Percentiles rank a stretch among this genome's conserved stretches.
These are phyloP conservation scores for Crossocerus cetratus DNA, from an alignment of 2,888 invertebrate genomes.

Conservation along the genomic window DNA sequence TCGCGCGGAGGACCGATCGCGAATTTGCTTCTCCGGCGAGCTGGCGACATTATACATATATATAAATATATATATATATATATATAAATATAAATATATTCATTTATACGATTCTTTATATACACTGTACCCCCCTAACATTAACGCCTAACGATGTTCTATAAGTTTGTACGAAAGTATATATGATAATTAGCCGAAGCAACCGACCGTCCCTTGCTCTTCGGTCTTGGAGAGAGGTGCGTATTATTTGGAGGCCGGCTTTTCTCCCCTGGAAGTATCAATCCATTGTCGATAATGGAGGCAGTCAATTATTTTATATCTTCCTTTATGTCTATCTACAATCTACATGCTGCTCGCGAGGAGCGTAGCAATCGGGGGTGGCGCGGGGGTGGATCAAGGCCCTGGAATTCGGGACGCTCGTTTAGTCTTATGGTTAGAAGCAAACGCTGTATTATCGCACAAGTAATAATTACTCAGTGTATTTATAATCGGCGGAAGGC, in stretches of 20 bases:
- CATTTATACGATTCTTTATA: conserved; percentile 71
- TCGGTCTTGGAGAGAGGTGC: conserved; percentile 58
- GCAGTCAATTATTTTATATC: conserved; percentile 2
- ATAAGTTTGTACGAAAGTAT: conserved; percentile 66
- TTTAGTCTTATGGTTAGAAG: conserved; percentile 47
- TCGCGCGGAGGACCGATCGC: conserved; percentile 76
- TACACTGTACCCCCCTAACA: conserved; percentile 68
- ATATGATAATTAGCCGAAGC: conserved; percentile 38
- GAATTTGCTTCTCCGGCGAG: conserved; percentile 76
- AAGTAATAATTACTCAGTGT: conserved; percentile 62
- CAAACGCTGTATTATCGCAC: conserved; percentile 56
- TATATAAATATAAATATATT: conserved; percentile 65
- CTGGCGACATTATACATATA: conserved; percentile 73
- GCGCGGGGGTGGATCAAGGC: conserved; percentile 39
- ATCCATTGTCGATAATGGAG: background rate
- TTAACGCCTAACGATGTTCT: conserved; percentile 66
- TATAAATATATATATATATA: conserved; percentile 62
- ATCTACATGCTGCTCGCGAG: background rate
- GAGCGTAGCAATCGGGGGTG: too few species aligned
- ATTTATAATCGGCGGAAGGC: conserved; percentile 60
- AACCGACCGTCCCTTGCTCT: conserved; percentile 49
- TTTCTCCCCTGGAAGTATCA: background rate
- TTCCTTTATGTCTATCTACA: background rate
- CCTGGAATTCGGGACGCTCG: conserved; percentile 37
- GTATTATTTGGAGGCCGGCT: conserved; percentile 15